Conservation (phyloP, 2,888 invertebrate genomes). For the Epiblema foenella region DNA sequence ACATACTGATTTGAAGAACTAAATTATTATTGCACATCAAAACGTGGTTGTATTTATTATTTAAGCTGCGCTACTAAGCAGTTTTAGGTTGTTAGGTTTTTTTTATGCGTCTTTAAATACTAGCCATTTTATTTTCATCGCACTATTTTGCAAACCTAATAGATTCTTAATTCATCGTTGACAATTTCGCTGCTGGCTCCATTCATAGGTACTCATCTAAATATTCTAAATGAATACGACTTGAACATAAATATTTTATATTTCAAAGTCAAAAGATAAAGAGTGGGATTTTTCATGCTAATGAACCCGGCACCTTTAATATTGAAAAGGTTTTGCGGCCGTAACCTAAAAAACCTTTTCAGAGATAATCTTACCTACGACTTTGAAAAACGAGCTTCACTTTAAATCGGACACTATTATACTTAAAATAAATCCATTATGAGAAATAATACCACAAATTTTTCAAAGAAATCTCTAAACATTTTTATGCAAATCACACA, state of each 20-base stretch:
- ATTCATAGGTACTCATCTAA: background rate
- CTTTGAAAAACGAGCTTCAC: constrained; percentile 10
- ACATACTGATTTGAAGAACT: too few species aligned
- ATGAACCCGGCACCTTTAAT: constrained; percentile 33
- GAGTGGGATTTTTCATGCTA: constrained; percentile 31
- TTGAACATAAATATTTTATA: constrained; percentile 11
- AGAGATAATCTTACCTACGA: constrained; percentile 13
- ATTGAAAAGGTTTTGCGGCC: constrained; percentile 23
- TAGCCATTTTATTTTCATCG: too few species aligned
- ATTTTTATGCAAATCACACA: background rate
- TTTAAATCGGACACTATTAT: background rate
- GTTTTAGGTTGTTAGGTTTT: too few species aligned
- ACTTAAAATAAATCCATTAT: background rate
- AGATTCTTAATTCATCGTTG: too few species aligned
- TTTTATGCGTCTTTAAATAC: too few species aligned
- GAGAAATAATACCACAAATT: background rate
- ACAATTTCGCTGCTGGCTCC: too few species aligned
- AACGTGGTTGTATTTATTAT: too few species aligned
- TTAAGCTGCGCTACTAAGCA: too few species aligned
- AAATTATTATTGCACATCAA: too few species aligned
- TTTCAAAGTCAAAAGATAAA: constrained; percentile 34
- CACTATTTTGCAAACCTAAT: background rate
- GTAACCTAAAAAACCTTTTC: constrained; percentile 32
- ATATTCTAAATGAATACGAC: background rate
- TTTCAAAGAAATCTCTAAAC: background rate